phyloP scores from a whole-genome alignment of 53 echinoderm and acorn worm genomes.

The Pentamera pediparva region DNA sequence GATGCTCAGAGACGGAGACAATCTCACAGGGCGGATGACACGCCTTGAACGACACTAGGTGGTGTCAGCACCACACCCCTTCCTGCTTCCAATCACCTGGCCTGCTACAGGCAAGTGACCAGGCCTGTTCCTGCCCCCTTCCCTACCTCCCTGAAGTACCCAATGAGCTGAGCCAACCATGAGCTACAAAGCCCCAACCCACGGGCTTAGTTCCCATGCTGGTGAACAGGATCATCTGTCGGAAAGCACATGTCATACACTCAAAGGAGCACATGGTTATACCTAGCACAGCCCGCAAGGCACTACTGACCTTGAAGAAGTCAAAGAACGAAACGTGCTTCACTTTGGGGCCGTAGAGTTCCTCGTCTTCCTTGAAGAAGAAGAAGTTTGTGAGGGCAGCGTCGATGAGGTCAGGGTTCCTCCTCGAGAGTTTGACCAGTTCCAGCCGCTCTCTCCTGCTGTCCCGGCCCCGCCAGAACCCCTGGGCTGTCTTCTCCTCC shows the following conservation, averaged over 20 bases:
- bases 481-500: slow-evolving; percentile 82
- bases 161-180: too few relatives aligned
- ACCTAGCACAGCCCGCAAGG: not conserved
- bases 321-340: slow-evolving; percentile 95
- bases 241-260: not conserved
- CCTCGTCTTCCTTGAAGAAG: slow-evolving; percentile 78
- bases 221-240: too few relatives aligned
- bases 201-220: too few relatives aligned
- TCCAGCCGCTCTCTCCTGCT: slow-evolving; percentile 84
- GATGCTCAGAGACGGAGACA: too few relatives aligned
- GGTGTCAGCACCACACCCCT: too few relatives aligned
- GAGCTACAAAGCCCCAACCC: too few relatives aligned
- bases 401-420: slow-evolving; percentile 76
- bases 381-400: slow-evolving; percentile 92
- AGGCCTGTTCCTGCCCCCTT: too few relatives aligned
- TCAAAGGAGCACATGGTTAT: not conserved
- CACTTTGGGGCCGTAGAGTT: slow-evolving; percentile 89
- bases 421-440: slow-evolving; percentile 74
- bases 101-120: too few relatives aligned
- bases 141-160: too few relatives aligned
- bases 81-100: too few relatives aligned
- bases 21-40: too few relatives aligned
- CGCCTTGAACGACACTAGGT: too few relatives aligned
- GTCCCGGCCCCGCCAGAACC: slow-evolving; percentile 94
- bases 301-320: slow-evolving; percentile 80